These are phyloP conservation scores for Prinia subflava DNA, from an alignment of 2,113 vertebrate genomes.

Conservation along the genomic window DNA sequence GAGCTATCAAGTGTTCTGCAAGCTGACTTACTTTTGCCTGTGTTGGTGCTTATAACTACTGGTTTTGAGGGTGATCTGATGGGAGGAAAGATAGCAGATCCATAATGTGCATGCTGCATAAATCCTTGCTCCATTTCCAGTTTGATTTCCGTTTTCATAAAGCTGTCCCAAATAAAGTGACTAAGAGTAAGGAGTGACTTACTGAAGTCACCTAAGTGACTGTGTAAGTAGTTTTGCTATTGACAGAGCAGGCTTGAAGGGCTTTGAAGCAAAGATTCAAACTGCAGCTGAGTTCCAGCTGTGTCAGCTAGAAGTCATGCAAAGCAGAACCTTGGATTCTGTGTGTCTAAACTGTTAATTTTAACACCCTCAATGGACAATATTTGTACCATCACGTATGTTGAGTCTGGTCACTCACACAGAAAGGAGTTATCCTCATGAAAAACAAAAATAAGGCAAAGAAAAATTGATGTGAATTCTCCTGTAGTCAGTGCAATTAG, in stretches of 20 bases:
- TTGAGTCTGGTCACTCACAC: not conserved
- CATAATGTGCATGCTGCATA: not conserved
- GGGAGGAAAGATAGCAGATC: not conserved
- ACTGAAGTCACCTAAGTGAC: not conserved
- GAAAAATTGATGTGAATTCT: not conserved
- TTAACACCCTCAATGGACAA: not conserved
- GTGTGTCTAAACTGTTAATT: not conserved
- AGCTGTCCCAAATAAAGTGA: not conserved
- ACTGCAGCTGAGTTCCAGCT: not conserved
- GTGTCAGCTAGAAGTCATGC: not conserved
- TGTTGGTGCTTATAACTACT: not conserved
- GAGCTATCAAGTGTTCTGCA: not conserved
- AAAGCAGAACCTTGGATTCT: not conserved
- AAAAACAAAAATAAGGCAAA: not conserved
- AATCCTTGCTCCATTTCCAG: not conserved
- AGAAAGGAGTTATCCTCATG: not conserved
- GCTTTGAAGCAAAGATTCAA: not conserved
- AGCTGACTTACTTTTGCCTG: not conserved
- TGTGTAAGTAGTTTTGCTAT: not conserved
- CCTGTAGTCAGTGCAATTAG: not conserved
- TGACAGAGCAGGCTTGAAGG: not conserved
- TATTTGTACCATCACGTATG: not conserved
- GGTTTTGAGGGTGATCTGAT: not conserved
- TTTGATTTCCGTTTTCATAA: not conserved
- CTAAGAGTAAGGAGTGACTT: not conserved